phyloP scores from a whole-genome alignment of 2,797 vertebrate species.

The Lycodopsis pacificus region DNA sequence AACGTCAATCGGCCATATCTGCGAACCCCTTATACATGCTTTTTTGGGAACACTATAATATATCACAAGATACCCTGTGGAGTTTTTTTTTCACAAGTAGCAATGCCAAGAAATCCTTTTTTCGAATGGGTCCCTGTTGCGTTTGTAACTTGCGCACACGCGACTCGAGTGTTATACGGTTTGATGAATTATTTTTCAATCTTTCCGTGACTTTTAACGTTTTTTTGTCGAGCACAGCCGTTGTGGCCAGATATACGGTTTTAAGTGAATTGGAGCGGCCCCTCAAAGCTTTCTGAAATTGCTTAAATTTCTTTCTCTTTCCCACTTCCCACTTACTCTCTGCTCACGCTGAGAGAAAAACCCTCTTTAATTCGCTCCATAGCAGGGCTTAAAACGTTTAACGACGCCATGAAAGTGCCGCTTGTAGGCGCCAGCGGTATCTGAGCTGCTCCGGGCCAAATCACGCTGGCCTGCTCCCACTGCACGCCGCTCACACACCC shows the following conservation, averaged over 20 bases:
- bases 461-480: slow-evolving; percentile 20
- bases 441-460: slow-evolving; percentile 24
- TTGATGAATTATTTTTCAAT: background rate
- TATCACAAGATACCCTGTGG: background rate
- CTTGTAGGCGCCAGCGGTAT: background rate
- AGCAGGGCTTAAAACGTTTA: slow-evolving; percentile 21
- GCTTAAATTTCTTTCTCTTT: background rate
- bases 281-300: background rate
- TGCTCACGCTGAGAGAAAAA: background rate
- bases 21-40: no score
- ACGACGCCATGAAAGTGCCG: slow-evolving; percentile 7
- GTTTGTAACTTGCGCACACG: background rate
- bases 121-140: background rate
- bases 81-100: background rate
- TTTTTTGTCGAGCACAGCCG: background rate
- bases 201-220: background rate
- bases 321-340: background rate
- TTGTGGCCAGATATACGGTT: background rate
- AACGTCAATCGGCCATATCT: no score
- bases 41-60: background rate
- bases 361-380: background rate
- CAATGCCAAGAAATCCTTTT: background rate
- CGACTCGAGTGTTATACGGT: background rate
- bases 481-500: slow-evolving; percentile 2
- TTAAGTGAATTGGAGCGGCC: no score